Evolutionary conservation across 2,113 vertebrate species (phyloP).

Genomic region (Hemicordylus capensis): DNA sequence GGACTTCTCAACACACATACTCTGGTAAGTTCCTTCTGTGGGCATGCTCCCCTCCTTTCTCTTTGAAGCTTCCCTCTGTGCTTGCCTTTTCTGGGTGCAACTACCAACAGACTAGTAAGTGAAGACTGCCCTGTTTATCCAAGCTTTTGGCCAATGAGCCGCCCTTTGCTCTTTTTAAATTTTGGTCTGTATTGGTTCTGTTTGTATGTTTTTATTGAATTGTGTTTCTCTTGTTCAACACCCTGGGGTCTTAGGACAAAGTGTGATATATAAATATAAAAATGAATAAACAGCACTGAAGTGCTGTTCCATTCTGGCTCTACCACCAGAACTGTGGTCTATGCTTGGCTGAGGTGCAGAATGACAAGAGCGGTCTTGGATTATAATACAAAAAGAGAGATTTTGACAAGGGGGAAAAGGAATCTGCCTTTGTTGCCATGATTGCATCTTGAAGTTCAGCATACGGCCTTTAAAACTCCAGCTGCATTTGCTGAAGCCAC

Average conservation of each 20-base stretch:
- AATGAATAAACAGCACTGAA: too few species aligned
- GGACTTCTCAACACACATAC: slow-evolving; percentile 58
- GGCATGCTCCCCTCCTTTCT: background rate
- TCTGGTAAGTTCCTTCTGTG: slow-evolving; percentile 45
- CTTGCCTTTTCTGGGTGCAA: background rate
- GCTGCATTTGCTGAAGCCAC: background rate
- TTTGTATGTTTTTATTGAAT: too few species aligned
- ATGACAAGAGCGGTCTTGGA: background rate
- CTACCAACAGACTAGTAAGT: background rate
- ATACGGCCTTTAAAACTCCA: background rate
- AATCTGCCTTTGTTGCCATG: background rate
- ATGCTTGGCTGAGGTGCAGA: too few species aligned
- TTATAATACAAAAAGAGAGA: background rate
- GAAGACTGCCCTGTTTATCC: too few species aligned
- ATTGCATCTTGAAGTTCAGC: too few species aligned
- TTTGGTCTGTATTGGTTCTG: too few species aligned
- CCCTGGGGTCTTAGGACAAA: too few species aligned
- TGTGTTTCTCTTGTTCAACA: background rate
- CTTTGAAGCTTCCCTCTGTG: background rate
- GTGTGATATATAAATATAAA: too few species aligned
- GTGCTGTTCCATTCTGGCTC: too few species aligned
- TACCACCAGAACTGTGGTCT: too few species aligned
- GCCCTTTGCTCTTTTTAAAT: too few species aligned
- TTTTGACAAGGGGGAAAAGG: background rate
- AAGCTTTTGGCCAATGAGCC: too few species aligned